These are phyloP conservation scores for Drosophila oshimai DNA, from an alignment of 1,140 invertebrate species.

Conservation along the genomic window DNA sequence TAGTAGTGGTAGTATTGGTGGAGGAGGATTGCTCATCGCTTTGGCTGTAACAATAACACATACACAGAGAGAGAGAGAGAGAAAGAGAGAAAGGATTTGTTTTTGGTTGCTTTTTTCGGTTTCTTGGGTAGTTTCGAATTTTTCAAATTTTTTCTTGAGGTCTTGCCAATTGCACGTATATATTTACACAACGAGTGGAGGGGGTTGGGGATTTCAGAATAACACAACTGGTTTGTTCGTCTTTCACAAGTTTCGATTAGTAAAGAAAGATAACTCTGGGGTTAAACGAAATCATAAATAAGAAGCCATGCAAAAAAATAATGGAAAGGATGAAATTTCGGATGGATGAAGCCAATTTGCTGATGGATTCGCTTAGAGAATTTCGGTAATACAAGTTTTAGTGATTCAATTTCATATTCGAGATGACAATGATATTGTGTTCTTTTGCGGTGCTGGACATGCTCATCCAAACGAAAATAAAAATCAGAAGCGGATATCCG, in stretches of 20 bases:
- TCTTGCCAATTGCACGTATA: conserved; percentile 49
- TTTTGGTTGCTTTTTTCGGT: conserved; percentile 29
- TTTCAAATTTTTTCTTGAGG: conserved; percentile 4
- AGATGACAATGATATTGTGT: conserved; percentile 10
- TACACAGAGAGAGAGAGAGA: conserved; percentile 72
- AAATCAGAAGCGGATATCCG: conserved; percentile 25
- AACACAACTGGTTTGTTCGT: conserved; percentile 39
- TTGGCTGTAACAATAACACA: conserved; percentile 82
- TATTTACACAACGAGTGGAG: conserved; percentile 43
- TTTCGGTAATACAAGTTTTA: not conserved
- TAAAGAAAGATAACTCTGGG: conserved; percentile 38
- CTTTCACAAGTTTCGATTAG: conserved; percentile 47
- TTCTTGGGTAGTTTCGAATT: conserved; percentile 37
- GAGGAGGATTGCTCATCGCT: conserved; percentile 75
- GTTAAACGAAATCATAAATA: conserved; percentile 57
- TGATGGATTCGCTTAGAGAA: conserved; percentile 45
- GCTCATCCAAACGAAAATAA: conserved; percentile 27
- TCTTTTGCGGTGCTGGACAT: conserved; percentile 38
- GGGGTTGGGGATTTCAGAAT: conserved; percentile 9
- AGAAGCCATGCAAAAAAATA: conserved; percentile 69
- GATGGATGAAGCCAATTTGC: conserved; percentile 45
- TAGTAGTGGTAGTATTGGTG: conserved; percentile 76
- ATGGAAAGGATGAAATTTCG: conserved; percentile 35
- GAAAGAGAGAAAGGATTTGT: conserved; percentile 61
- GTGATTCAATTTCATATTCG: conserved; percentile 10